A percentile compares a stretch with the other conserved stretches of the same genome.
These are phyloP conservation scores for Battus philenor DNA, from an alignment of 1,140 invertebrate species.

Conservation along the genomic window DNA sequence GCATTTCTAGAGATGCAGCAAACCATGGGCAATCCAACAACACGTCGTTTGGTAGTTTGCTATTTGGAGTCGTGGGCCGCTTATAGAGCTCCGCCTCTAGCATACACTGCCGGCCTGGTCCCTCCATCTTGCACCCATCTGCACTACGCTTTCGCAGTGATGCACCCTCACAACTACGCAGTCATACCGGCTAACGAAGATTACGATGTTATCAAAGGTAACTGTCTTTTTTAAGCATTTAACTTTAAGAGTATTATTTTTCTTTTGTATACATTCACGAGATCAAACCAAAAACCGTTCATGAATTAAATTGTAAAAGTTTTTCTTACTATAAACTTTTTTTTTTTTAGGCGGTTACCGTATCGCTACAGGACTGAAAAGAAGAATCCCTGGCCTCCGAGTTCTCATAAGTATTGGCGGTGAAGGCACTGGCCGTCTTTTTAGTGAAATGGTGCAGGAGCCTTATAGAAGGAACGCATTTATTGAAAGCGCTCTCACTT, in stretches of 20 bases:
- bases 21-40: conserved; percentile 32
- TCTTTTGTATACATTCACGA: too few relatives aligned
- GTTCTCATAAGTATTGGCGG: conserved; percentile 77
- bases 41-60: conserved; percentile 77
- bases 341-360: conserved; percentile 74
- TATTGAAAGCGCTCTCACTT: conserved; percentile 77
- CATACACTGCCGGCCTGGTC: conserved; percentile 82
- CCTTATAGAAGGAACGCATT: conserved; percentile 72
- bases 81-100: conserved; percentile 81
- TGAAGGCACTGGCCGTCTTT: conserved; percentile 68
- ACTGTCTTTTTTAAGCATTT: too few relatives aligned
- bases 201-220: conserved; percentile 77
- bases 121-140: conserved; percentile 87
- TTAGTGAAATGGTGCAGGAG: conserved; percentile 73
- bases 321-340: too few relatives aligned
- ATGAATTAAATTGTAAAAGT: too few relatives aligned
- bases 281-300: too few relatives aligned
- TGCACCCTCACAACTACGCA: conserved; percentile 80
- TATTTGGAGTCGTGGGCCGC: conserved; percentile 81
- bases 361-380: conserved; percentile 72
- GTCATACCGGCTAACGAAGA: conserved; percentile 78
- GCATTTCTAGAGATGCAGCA: conserved; percentile 53
- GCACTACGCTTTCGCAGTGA: conserved; percentile 85
- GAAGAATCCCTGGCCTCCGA: conserved; percentile 68
- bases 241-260: too few relatives aligned